These are phyloP conservation scores for Urocyon cinereoargenteus DNA, from an alignment of 2,797 vertebrate species.

Conservation along the genomic window DNA sequence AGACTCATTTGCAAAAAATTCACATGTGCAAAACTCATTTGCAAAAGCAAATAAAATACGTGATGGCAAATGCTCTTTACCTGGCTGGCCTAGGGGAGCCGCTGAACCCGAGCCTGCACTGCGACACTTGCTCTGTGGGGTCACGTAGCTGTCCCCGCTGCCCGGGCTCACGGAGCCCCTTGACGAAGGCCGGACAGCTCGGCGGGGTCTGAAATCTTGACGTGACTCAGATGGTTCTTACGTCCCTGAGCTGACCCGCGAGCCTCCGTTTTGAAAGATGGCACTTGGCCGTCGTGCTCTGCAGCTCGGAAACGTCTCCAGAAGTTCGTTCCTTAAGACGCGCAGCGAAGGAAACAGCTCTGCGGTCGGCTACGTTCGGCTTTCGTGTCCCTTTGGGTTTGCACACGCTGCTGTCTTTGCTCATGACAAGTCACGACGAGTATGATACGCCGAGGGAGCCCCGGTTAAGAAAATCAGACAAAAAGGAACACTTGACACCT, in stretches of 20 bases:
- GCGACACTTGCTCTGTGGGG: not conserved
- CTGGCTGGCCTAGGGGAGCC: conserved; percentile 68
- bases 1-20: conserved; percentile 81
- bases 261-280: conserved; percentile 44
- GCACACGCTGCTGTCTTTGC: not conserved
- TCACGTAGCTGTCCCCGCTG: not conserved
- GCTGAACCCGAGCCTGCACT: not conserved
- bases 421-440: not conserved
- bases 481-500: not conserved
- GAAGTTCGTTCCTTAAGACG: not conserved
- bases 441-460: not conserved
- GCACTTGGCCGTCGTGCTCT: not conserved
- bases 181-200: not conserved
- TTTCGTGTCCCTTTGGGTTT: not conserved
- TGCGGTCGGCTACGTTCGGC: not conserved
- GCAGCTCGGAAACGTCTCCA: not conserved
- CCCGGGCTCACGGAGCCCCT: rapidly evolving
- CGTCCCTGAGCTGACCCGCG: not conserved
- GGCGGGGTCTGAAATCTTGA: not conserved
- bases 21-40: conserved; percentile 79
- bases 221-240: not conserved
- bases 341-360: not conserved
- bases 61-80: conserved; percentile 75
- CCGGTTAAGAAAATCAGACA: not conserved
- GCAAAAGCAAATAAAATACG: conserved; percentile 83